These are phyloP conservation scores for Elymnias hypermnestra DNA, from an alignment of 1,140 invertebrate species.

Conservation along the genomic window DNA sequence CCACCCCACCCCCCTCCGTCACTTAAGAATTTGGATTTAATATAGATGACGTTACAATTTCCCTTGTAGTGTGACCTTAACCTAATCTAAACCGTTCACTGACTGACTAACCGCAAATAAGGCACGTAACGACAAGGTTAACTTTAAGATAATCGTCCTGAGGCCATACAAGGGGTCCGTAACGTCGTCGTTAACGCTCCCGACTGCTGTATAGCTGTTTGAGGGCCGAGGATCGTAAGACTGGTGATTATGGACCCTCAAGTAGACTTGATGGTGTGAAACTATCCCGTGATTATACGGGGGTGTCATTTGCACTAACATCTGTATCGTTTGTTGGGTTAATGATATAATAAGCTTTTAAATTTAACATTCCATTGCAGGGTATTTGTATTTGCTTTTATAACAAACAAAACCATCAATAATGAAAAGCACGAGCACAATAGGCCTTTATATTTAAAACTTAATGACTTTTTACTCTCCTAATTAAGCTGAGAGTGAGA, in stretches of 20 bases:
- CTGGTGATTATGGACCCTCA: conserved; percentile 30
- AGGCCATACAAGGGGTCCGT: conserved; percentile 38
- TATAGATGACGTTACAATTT: too few species aligned
- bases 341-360: too few species aligned
- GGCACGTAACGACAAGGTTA: conserved; percentile 59
- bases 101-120: conserved; percentile 50
- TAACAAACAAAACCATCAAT: too few species aligned
- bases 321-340: background rate
- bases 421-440: too few species aligned
- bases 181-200: conserved; percentile 52
- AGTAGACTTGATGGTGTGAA: conserved; percentile 16
- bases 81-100: conserved; percentile 26
- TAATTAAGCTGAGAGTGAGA: too few species aligned
- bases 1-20: too few species aligned
- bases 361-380: too few species aligned
- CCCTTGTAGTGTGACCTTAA: conserved; percentile 31
- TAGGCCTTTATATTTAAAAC: too few species aligned
- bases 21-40: too few species aligned
- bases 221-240: conserved; percentile 36
- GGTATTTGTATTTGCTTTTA: too few species aligned
- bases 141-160: conserved; percentile 62
- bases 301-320: conserved; percentile 5
- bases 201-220: conserved; percentile 36
- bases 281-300: conserved; percentile 19
- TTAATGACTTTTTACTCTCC: too few species aligned